These are phyloP conservation scores for Odontamblyopus rebecca DNA, from an alignment of 2,797 vertebrate species.

Conservation along the genomic window DNA sequence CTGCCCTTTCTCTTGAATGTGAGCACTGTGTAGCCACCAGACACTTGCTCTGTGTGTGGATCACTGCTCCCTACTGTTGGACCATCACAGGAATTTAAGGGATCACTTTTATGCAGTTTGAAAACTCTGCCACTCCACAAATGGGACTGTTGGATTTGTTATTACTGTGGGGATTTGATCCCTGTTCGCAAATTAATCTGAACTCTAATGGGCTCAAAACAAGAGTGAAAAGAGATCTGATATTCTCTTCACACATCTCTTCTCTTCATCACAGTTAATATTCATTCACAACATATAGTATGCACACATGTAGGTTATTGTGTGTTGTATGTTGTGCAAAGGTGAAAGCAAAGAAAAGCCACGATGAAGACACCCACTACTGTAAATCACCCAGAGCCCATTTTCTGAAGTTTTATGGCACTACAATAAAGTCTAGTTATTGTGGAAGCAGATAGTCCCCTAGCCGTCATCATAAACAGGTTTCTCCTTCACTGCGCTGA, in stretches of 20 bases:
- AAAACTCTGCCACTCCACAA: conserved; percentile 38
- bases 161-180: neutral
- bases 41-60: conserved; percentile 53
- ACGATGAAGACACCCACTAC: conserved; percentile 17
- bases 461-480: conserved; percentile 52
- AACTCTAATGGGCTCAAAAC: conserved; percentile 50
- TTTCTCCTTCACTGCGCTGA: conserved; percentile 50
- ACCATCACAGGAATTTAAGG: conserved; percentile 58
- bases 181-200: conserved; percentile 44
- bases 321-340: conserved; percentile 10
- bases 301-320: conserved; percentile 1
- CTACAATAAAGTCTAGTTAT: conserved; percentile 63
- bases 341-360: conserved; percentile 14
- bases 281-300: neutral
- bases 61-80: conserved; percentile 51
- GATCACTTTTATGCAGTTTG: conserved; percentile 36
- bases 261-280: neutral
- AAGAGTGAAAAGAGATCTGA: conserved; percentile 22
- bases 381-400: conserved; percentile 42
- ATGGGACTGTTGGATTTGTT: neutral
- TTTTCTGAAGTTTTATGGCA: conserved; percentile 57
- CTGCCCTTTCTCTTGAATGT: conserved; percentile 61
- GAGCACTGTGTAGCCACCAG: conserved; percentile 47
- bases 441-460: conserved; percentile 55
- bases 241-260: conserved; percentile 24